Evolutionary conservation across 1,140 invertebrate genomes (phyloP).

Genomic region (Schlechtendalia chinensis): DNA sequence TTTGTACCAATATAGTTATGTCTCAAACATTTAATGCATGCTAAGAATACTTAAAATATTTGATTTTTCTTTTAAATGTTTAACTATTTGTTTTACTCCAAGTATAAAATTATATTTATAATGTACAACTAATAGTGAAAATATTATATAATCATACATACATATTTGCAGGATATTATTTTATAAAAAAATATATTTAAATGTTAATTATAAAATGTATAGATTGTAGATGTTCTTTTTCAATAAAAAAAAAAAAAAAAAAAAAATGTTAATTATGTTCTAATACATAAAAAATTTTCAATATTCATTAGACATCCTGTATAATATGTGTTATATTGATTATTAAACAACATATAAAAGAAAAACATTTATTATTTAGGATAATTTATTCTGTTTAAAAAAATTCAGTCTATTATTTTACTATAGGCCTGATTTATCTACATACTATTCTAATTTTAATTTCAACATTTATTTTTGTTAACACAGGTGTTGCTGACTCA

Average conservation of each 20-base stretch:
- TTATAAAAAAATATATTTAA: background rate
- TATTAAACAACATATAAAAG: conserved; percentile 26
- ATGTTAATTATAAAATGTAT: no score
- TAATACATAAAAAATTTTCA: background rate
- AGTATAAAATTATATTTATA: background rate
- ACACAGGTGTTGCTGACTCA: conserved; percentile 20
- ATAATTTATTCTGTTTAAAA: conserved; percentile 17
- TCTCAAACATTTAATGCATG: conserved; percentile 36
- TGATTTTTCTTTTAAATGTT: conserved; percentile 41
- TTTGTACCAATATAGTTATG: conserved; percentile 18
- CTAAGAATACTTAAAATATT: conserved; percentile 17
- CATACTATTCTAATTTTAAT: conserved; percentile 18
- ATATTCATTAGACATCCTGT: conserved; percentile 5
- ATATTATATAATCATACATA: background rate
- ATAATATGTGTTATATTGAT: conserved; percentile 9
- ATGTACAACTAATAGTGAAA: background rate
- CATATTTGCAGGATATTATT: conserved; percentile 26
- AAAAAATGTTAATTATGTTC: background rate
- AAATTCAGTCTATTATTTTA: conserved; percentile 7
- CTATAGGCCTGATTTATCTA: background rate
- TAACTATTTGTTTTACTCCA: background rate
- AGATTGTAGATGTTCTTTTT: no score
- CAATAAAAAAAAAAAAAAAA: no score
- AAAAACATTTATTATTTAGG: conserved; percentile 12
- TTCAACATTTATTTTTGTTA: conserved; percentile 23